Evolutionary conservation across 2,113 vertebrate species (phyloP).

Genomic region (Psettodes erumei): DNA sequence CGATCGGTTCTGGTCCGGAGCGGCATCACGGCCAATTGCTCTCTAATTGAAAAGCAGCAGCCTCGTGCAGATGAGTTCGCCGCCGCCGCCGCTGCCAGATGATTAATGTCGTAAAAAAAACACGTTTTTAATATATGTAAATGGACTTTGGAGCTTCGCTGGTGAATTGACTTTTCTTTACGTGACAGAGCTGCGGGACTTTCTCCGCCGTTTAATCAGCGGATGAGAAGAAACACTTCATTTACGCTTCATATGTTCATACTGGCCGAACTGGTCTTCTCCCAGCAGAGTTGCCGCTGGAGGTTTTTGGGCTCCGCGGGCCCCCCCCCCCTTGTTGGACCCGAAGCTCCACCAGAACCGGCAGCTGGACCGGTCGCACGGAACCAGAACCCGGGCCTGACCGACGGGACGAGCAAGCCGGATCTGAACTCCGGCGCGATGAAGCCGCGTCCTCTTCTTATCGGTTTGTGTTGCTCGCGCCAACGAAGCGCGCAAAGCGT

Average conservation of each 20-base stretch:
- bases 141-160: no score
- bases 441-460: no score
- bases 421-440: no score
- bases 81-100: neutral
- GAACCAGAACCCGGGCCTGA: no score
- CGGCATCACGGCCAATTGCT: neutral
- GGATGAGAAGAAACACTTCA: neutral
- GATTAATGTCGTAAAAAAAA: neutral
- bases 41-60: constrained; percentile 16
- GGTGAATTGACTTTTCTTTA: no score
- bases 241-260: neutral
- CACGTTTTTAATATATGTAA: neutral
- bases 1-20: neutral
- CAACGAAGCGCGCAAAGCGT: no score
- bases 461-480: no score
- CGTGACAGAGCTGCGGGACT: no score
- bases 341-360: no score
- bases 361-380: no score
- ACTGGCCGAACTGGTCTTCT: neutral
- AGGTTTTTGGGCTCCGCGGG: neutral
- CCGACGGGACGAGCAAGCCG: no score
- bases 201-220: no score
- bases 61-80: neutral
- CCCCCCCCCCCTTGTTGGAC: neutral
- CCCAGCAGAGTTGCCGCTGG: neutral